Evolutionary conservation across 92 coral and sea anemone species (phyloP).

Genomic region (Palythoa caribaeorum): DNA sequence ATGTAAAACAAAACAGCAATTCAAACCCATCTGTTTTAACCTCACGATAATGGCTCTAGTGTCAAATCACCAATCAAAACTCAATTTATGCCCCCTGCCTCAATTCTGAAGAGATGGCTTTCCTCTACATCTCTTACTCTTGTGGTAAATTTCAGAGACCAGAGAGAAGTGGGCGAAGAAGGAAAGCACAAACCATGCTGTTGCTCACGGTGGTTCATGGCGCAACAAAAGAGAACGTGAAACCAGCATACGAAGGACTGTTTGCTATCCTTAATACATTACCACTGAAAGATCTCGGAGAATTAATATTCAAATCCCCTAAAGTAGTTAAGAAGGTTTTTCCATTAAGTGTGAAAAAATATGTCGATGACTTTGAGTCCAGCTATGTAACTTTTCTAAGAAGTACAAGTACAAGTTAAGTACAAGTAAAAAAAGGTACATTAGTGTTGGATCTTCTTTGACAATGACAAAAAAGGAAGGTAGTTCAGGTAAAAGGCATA

Average conservation of each 20-base stretch:
- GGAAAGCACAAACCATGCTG: not conserved
- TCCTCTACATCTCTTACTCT: no score
- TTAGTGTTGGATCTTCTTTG: slow-evolving; percentile 42
- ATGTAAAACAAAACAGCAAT: no score
- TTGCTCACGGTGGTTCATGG: not conserved
- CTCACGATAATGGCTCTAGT: no score
- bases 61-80: no score
- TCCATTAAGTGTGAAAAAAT: not conserved
- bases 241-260: not conserved
- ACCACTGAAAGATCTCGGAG: not conserved
- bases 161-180: not conserved
- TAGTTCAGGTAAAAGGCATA: not conserved
- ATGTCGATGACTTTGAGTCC: not conserved
- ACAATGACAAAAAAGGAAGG: slow-evolving; percentile 25
- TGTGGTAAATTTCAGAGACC: not conserved
- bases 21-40: no score
- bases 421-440: slow-evolving; percentile 52
- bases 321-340: not conserved
- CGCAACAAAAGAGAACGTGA: not conserved
- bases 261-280: not conserved
- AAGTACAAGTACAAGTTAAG: not conserved
- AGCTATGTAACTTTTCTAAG: not conserved
- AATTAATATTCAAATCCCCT: no score
- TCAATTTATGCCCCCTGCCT: no score
- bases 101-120: no score